Conservation (phyloP, 2,797 vertebrate species). For the Ctenochaetus hawaiiensis region DNA sequence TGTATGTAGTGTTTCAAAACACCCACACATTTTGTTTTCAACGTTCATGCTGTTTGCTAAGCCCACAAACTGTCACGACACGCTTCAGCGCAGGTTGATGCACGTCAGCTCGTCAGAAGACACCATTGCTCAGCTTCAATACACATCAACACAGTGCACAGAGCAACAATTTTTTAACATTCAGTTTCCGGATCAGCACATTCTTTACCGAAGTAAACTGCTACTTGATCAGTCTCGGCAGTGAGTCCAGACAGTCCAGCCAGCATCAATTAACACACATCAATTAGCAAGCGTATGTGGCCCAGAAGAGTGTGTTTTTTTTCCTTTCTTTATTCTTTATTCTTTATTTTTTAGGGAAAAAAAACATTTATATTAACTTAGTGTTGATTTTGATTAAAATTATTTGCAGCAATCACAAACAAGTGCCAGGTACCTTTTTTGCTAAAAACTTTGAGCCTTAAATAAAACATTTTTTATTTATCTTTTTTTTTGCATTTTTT, state of each 20-base stretch:
- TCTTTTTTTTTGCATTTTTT: background rate
- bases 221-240: slow-evolving; percentile 10
- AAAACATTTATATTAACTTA: background rate
- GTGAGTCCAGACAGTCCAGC: background rate
- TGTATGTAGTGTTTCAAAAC: background rate
- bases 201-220: background rate
- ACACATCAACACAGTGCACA: background rate
- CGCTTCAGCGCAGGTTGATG: slow-evolving; percentile 1
- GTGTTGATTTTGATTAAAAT: slow-evolving; percentile 11
- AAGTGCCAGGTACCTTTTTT: background rate
- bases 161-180: slow-evolving; percentile 10
- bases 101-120: background rate
- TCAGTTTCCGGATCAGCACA: slow-evolving; percentile 2
- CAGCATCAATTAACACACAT: background rate
- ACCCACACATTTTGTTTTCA: background rate
- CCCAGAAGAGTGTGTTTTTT: background rate
- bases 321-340: background rate
- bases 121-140: background rate
- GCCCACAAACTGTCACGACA: slow-evolving; percentile 11
- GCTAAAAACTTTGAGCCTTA: background rate
- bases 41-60: background rate
- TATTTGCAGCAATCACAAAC: background rate
- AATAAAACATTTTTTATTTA: background rate
- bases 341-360: background rate
- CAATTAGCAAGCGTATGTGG: background rate